Base-by-base conservation (phyloP, 2,797 vertebrate species). In the Karalla daura region DNA sequence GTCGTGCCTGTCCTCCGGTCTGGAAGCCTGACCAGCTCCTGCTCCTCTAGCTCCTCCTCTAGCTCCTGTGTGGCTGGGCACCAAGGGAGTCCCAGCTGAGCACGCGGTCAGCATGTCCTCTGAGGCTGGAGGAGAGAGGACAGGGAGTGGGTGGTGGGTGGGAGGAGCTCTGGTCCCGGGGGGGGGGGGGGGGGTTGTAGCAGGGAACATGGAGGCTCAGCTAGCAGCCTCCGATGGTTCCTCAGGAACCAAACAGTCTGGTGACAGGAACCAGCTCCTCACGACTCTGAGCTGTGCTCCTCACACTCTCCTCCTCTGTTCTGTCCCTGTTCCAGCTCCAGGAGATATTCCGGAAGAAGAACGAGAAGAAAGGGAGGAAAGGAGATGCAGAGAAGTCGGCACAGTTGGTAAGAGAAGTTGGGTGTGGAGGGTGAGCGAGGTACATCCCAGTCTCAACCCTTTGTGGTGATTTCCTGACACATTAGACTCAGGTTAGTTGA, bases 311-410 rank as follows among this genome's bases (percentile, higher is more conserved):
- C 45, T 72, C 12, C 1, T 50, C n/a, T n/a, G n/a, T n/a, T n/a
- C n/a, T n/a, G n/a, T n/a, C n/a, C n/a, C n/a, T n/a, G 12, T 76
- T 62, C 24, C 84, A 99, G 97, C 93, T 99, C 46, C 97, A 99
- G 90, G 98, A 99, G 81, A 99, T 99, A 88, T 99, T 99, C 89
- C 92, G 97, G 65, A 99, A 98, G 91, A 98, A 99, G 91, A 98
- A 99, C 44, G 97, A 98, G 85, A 94, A 95, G 78, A 98, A 91
- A 88, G 95, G 96, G 83, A 93, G 94, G 75, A 98, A 94, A 91
- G 98, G 97, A 80, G 94, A 98, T 86, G 95, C 95, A 68, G 96
- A 98, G 71, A 99, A 98, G 75, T 96, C 95, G 24, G 96, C 96
- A 17, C 91, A 96, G 93, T 91, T 99, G 95, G 97, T 99, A 95